A percentile compares a stretch with the other conserved stretches of the same genome.
These are phyloP conservation scores for Autographa pulchrina DNA, from an alignment of 2,888 invertebrate species.

Conservation along the genomic window DNA sequence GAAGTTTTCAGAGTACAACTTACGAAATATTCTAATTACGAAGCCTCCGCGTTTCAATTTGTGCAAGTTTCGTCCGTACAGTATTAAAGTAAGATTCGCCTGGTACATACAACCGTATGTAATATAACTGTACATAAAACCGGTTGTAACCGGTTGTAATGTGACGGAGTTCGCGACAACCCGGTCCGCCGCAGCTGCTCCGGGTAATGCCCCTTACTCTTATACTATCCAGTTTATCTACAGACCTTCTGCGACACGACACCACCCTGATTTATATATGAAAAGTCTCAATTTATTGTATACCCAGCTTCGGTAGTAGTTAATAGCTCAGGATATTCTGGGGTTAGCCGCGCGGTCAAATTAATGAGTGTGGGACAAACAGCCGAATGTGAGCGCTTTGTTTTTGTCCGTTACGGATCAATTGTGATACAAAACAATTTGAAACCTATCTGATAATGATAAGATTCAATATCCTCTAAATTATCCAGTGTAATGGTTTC, in stretches of 20 bases:
- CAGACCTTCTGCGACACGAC: conserved; percentile 75
- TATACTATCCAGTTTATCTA: conserved; percentile 79
- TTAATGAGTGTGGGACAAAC: conserved; percentile 80
- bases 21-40: conserved; percentile 69
- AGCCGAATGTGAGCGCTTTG: conserved; percentile 68
- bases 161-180: conserved; percentile 76
- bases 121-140: conserved; percentile 77
- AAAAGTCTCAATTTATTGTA: conserved; percentile 81
- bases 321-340: conserved; percentile 81
- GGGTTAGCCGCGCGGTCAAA: conserved; percentile 77
- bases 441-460: conserved; percentile 17
- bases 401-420: conserved; percentile 61
- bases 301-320: conserved; percentile 77
- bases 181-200: conserved; percentile 71
- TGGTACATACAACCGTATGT: too few relatives aligned
- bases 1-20: conserved; percentile 56
- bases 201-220: conserved; percentile 75
- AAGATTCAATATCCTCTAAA: conserved; percentile 29
- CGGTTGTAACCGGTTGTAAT: conserved; percentile 78
- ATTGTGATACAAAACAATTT: conserved; percentile 29
- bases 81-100: conserved; percentile 66
- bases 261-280: conserved; percentile 82
- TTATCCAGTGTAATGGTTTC: conserved; percentile 5
- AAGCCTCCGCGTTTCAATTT: conserved; percentile 73
- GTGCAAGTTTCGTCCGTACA: conserved; percentile 69